These are phyloP conservation scores for Drosophila novamexicana DNA, from an alignment of 1,140 invertebrate species.

Conservation along the genomic window DNA sequence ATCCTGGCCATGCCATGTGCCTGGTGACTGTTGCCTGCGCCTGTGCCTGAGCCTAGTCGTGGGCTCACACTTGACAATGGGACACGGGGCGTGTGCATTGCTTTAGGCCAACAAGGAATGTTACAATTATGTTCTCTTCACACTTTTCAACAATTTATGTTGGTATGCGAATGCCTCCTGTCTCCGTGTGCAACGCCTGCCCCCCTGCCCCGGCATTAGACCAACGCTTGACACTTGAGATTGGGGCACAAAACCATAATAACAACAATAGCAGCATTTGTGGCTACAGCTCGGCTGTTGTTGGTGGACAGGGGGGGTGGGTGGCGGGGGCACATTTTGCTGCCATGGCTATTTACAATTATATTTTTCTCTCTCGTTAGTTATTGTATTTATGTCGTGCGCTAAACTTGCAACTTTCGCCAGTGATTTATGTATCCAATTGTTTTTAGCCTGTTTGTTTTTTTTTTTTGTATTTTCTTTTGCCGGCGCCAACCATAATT, in stretches of 20 bases:
- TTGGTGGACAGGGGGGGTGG: no score
- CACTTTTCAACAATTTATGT: conserved; percentile 83
- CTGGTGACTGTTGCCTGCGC: conserved; percentile 26
- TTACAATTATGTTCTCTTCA: conserved; percentile 83
- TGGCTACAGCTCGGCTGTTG: conserved; percentile 23
- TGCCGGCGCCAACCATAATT: conserved; percentile 75
- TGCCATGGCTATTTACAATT: conserved; percentile 75
- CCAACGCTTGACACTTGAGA: conserved; percentile 74
- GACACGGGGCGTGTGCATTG: conserved; percentile 63
- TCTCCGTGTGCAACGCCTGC: conserved; percentile 39
- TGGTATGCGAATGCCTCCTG: conserved; percentile 76
- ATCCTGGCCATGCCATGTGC: conserved; percentile 63
- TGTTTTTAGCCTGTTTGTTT: conserved; percentile 61
- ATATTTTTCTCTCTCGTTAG: conserved; percentile 81
- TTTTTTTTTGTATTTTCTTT: conserved; percentile 20
- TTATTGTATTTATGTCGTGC: conserved; percentile 80
- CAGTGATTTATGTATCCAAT: conserved; percentile 80
- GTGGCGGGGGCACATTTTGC: conserved; percentile 34
- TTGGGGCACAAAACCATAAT: conserved; percentile 36
- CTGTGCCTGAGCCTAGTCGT: conserved; percentile 18
- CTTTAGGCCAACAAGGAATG: conserved; percentile 81
- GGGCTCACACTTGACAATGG: conserved; percentile 22
- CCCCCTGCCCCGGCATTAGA: conserved; percentile 12
- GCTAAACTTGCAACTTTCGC: conserved; percentile 78
- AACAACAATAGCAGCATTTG: conserved; percentile 31